Percentiles rank a stretch among this genome's conserved stretches.
Conservation (phyloP, 2,888 invertebrate genomes). For the Tromatobia lineatoria region DNA sequence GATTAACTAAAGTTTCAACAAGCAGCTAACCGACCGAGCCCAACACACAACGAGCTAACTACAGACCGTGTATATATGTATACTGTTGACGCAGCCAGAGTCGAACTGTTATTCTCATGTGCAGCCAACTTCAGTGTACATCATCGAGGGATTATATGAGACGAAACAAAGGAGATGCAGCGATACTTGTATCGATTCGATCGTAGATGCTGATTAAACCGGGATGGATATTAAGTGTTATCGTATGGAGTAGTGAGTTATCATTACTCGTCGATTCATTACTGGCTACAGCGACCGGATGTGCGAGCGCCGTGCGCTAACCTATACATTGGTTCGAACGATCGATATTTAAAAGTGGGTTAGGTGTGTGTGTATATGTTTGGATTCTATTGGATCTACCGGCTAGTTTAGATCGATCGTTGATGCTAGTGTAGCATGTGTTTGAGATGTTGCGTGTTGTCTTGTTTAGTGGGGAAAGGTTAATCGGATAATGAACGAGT, state of each 20-base stretch:
- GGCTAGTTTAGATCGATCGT: constrained; percentile 52
- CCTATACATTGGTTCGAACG: background rate
- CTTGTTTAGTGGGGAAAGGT: constrained; percentile 54
- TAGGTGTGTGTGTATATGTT: constrained; percentile 12
- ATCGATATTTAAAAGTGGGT: constrained; percentile 2
- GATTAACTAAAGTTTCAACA: constrained; percentile 85
- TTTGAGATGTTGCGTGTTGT: constrained; percentile 4
- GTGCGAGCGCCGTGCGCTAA: constrained; percentile 45
- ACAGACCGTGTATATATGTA: too few species aligned
- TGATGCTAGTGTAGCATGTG: constrained; percentile 36
- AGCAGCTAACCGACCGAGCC: constrained; percentile 70
- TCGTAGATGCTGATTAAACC: constrained; percentile 55
- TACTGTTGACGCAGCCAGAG: background rate
- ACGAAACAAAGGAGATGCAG: constrained; percentile 41
- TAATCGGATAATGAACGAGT: constrained; percentile 50
- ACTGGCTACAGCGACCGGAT: constrained; percentile 61
- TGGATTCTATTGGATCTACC: too few species aligned
- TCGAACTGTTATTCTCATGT: constrained; percentile 33
- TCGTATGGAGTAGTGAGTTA: constrained; percentile 50
- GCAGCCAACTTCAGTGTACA: background rate
- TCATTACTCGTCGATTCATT: constrained; percentile 68
- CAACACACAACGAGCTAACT: constrained; percentile 1
- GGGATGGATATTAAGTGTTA: constrained; percentile 45
- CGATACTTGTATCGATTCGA: constrained; percentile 75
- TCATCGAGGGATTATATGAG: constrained; percentile 12